Evolutionary conservation across 2,797 vertebrate species (phyloP).

Genomic region (Nyctalus aviator): DNA sequence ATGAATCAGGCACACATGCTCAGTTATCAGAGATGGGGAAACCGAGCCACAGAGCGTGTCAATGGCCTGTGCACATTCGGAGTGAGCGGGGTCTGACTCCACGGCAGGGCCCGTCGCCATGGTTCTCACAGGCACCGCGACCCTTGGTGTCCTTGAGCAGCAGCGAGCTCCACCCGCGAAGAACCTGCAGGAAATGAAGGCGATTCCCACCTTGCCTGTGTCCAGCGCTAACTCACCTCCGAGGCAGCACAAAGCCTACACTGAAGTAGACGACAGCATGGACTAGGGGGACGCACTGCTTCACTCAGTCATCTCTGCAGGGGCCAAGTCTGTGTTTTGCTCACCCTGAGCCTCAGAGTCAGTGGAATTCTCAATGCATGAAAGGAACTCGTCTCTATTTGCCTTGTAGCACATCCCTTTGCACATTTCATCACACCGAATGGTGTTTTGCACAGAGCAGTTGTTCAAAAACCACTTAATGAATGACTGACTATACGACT

Average conservation of each 20-base stretch:
- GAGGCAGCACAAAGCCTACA: accelerated
- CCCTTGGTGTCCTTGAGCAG: neutral
- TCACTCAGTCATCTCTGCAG: accelerated
- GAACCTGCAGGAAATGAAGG: neutral
- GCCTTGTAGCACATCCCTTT: neutral
- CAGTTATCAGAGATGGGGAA: neutral
- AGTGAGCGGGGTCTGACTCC: neutral
- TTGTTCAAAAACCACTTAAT: neutral
- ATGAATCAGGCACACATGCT: accelerated
- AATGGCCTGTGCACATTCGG: accelerated
- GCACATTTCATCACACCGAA: neutral
- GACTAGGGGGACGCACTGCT: accelerated
- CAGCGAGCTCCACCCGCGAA: accelerated
- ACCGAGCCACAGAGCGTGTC: neutral
- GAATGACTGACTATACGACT: neutral
- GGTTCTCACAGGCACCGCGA: neutral
- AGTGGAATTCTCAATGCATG: accelerated
- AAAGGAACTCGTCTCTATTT: accelerated
- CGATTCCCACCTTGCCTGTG: accelerated
- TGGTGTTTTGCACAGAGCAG: neutral
- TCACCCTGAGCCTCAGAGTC: neutral
- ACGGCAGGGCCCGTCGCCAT: accelerated
- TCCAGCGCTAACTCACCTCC: accelerated
- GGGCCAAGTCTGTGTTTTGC: accelerated
- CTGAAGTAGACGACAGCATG: too few species aligned